Evolutionary conservation across 2,113 vertebrate species (phyloP).

Genomic region (Ctenomys sociabilis): DNA sequence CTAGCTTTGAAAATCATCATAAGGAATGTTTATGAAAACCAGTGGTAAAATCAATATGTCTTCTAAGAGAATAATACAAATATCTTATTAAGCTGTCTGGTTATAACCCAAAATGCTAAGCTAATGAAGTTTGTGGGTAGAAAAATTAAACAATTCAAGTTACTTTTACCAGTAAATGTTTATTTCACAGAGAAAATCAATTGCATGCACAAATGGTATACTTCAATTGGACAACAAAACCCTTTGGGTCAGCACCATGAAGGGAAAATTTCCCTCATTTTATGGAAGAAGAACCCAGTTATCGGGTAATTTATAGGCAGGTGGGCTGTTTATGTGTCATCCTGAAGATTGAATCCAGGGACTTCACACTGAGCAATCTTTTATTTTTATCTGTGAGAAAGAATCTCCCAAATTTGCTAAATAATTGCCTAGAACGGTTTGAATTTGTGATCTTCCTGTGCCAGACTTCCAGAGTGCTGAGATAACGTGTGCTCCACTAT

Average conservation of each 20-base stretch:
- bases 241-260: background rate
- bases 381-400: background rate
- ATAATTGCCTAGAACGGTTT: background rate
- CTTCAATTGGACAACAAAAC: background rate
- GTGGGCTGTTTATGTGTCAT: background rate
- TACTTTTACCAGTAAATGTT: background rate
- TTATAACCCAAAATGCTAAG: background rate
- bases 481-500: background rate
- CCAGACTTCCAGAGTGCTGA: background rate
- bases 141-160: slow-evolving; percentile 12
- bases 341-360: background rate
- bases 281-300: background rate
- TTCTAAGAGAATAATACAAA: background rate
- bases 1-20: background rate
- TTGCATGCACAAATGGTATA: background rate
- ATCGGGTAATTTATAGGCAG: background rate
- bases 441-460: background rate
- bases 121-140: background rate
- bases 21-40: background rate
- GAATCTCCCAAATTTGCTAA: background rate
- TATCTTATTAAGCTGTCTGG: background rate
- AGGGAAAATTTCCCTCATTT: background rate
- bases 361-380: background rate
- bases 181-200: slow-evolving; percentile 10
- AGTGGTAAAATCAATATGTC: background rate